phyloP scores from a whole-genome alignment of 2,113 vertebrate genomes.

The Electrona antarctica region DNA sequence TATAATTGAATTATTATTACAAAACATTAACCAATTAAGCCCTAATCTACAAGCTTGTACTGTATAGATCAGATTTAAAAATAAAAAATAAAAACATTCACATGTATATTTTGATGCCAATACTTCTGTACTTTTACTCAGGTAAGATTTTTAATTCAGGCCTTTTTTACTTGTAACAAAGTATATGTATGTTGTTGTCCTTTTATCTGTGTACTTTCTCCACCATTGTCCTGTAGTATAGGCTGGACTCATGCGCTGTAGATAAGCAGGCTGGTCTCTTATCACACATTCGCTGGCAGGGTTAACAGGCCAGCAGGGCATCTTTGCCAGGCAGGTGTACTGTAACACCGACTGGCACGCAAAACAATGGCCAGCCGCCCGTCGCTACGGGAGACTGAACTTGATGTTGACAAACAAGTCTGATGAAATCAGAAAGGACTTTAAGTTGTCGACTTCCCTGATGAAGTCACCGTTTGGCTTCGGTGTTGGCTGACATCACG shows the following conservation, averaged over 20 bases:
- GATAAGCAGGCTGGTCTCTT: slow-evolving; percentile 64
- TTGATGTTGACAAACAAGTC: background rate
- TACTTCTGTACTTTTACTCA: too few relatives aligned
- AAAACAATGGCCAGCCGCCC: background rate
- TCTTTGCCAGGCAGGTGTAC: slow-evolving; percentile 28
- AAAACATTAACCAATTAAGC: too few relatives aligned
- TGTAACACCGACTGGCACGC: slow-evolving; percentile 6
- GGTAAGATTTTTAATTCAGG: too few relatives aligned
- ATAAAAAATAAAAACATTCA: too few relatives aligned
- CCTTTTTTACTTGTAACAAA: too few relatives aligned
- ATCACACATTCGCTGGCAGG: slow-evolving; percentile 46
- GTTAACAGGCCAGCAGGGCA: slow-evolving; percentile 41
- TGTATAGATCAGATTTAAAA: too few relatives aligned
- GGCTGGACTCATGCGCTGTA: slow-evolving; percentile 47
- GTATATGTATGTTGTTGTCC: too few relatives aligned
- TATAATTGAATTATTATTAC: too few relatives aligned
- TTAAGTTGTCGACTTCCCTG: background rate
- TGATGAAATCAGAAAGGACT: background rate
- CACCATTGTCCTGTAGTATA: slow-evolving; percentile 48
- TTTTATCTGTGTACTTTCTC: too few relatives aligned
- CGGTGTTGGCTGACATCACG: background rate
- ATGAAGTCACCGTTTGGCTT: too few relatives aligned
- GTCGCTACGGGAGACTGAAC: background rate
- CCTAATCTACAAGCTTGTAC: too few relatives aligned
- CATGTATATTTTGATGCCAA: too few relatives aligned